Percentiles rank a stretch among this genome's conserved stretches.
Evolutionary conservation across 1,140 invertebrate genomes (phyloP).

Genomic region (Drosophila lowei): DNA sequence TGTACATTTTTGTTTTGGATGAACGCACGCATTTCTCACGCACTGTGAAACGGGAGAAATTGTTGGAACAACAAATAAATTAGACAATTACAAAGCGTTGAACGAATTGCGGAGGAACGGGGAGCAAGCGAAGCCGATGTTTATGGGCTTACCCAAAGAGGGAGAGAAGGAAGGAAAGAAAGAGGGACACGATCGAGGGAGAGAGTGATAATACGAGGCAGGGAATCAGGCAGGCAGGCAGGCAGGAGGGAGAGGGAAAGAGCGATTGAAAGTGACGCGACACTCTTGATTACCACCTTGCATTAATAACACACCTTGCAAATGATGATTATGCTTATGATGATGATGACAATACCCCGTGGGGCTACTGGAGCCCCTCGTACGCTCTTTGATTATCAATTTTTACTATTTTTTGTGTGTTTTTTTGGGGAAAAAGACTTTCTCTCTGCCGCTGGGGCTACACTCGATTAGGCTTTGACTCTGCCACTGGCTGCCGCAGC

Average conservation of each 20-base stretch:
- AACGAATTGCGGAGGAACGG: conserved; percentile 8
- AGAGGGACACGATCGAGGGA: too few species aligned
- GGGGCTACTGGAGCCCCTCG: conserved; percentile 17
- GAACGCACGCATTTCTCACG: conserved; percentile 31
- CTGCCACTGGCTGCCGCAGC: background rate
- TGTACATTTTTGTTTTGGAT: conserved; percentile 23
- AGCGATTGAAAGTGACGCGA: conserved; percentile 34
- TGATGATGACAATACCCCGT: background rate
- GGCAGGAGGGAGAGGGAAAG: background rate
- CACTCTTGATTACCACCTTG: conserved; percentile 37
- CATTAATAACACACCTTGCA: conserved; percentile 25
- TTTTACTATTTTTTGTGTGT: background rate
- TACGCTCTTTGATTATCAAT: conserved; percentile 68
- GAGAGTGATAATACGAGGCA: too few species aligned
- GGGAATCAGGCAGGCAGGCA: too few species aligned
- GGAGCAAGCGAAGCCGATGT: too few species aligned
- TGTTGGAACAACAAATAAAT: conserved; percentile 45
- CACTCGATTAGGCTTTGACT: conserved; percentile 45
- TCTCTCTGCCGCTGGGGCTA: conserved; percentile 45
- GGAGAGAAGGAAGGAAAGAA: background rate
- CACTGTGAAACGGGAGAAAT: conserved; percentile 37
- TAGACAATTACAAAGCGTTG: conserved; percentile 46
- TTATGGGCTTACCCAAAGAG: conserved; percentile 22
- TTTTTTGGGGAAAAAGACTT: conserved; percentile 34
- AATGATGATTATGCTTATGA: conserved; percentile 39